phyloP scores from a whole-genome alignment of 2,888 invertebrate species.

The Drosophila neonasuta region DNA sequence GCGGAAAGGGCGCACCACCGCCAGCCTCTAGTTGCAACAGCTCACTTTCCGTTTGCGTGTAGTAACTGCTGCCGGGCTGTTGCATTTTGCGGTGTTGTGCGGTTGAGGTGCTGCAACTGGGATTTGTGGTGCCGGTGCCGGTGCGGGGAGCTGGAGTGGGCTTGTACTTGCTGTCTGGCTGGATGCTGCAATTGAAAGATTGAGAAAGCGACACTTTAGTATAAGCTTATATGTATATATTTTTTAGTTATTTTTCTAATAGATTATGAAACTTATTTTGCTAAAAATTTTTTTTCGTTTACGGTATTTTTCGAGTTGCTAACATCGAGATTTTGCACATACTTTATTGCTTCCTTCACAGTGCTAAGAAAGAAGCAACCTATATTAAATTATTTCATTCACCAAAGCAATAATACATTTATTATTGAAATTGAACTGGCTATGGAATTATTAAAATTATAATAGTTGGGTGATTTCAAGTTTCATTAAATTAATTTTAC shows the following conservation, averaged over 20 bases:
- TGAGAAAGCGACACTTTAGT: background rate
- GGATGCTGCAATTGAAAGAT: slow-evolving; percentile 11
- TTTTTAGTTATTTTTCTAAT: background rate
- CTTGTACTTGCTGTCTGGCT: slow-evolving; percentile 42
- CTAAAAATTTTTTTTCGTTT: no score
- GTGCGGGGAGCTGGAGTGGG: slow-evolving; percentile 51
- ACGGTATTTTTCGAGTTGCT: no score
- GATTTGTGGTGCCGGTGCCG: slow-evolving; percentile 11
- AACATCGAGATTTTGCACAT: no score
- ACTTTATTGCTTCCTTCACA: no score
- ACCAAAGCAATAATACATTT: no score
- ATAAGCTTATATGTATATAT: background rate
- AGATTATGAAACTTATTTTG: no score
- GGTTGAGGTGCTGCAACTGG: slow-evolving; percentile 29
- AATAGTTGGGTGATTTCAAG: no score
- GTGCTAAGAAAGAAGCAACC: no score
- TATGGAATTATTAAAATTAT: no score
- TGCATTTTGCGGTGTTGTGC: slow-evolving; percentile 63
- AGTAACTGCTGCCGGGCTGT: slow-evolving; percentile 80
- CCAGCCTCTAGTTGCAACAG: slow-evolving; percentile 80
- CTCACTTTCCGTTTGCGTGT: slow-evolving; percentile 81
- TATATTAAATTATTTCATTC: no score
- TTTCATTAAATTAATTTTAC: no score
- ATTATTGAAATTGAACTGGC: no score
- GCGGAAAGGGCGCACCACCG: slow-evolving; percentile 61